Evolutionary conservation across 2,113 vertebrate species (phyloP).

Genomic region (Chionodraco myersi): DNA sequence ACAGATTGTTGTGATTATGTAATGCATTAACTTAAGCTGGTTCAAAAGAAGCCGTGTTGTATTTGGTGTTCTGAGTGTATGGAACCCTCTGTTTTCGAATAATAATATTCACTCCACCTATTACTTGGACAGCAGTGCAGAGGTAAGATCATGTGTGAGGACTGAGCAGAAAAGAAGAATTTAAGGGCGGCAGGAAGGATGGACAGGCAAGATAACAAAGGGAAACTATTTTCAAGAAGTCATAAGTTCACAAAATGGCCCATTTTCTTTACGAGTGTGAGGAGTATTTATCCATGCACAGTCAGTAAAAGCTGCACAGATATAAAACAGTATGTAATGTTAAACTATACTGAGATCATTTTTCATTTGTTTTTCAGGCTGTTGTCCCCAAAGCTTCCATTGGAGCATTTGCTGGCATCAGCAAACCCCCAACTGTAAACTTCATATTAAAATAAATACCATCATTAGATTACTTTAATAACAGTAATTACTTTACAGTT

Average conservation of each 20-base stretch:
- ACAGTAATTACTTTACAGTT: no score
- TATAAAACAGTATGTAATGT: not conserved
- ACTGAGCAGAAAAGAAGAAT: constrained; percentile 36
- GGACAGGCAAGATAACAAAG: constrained; percentile 53
- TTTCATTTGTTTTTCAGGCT: constrained; percentile 42
- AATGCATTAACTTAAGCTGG: no score
- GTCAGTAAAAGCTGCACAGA: not conserved
- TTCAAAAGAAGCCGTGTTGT: not conserved
- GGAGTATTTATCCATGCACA: not conserved
- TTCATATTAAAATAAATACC: not conserved
- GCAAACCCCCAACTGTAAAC: constrained; percentile 33
- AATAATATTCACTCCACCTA: not conserved
- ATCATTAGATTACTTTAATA: not conserved
- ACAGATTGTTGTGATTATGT: not conserved
- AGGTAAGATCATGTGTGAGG: not conserved
- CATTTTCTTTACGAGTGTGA: not conserved
- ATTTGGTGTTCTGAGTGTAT: constrained; percentile 4
- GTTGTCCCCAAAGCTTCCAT: not conserved
- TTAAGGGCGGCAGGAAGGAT: constrained; percentile 58
- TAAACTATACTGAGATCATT: not conserved
- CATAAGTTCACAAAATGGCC: constrained; percentile 10
- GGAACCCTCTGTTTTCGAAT: not conserved
- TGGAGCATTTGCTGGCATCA: not conserved
- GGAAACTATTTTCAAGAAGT: constrained; percentile 26
- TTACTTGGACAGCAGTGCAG: not conserved